Evolutionary conservation across 2,888 invertebrate species (phyloP), one percentile per base, ranked within the genome.

Genomic region (Agrochola circellaris): DNA sequence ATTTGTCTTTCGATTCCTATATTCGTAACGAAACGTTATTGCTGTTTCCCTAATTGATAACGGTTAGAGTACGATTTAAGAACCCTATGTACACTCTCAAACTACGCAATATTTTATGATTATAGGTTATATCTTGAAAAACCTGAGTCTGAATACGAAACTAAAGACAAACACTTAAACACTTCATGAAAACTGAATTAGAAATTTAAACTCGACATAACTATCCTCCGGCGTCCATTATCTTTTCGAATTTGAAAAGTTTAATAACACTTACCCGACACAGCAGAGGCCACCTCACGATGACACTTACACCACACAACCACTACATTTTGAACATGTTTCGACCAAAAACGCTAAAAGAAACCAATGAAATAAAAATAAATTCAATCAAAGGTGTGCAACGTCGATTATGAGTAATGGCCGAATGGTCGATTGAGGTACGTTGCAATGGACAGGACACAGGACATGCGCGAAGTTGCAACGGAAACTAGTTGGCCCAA

Each of bases 391-490:
- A 80, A 56, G 38, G 48, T 73, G 69, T 78, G 65, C 42, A 61
- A 45, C 66, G 26, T 79, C 56, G 61, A 61, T 15, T 42, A 71
- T 79, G 80, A 82, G 45, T 72, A 58, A 80, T 82, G 68, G 68
- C 71, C 34, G 51, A 79, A 75, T 82, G 82, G 56, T 26, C 64
- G 71, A 72, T 72, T 30, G 60, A 61, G 65, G 9, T 64, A 48
- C 61, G 58, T 74, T 82, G 74, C 84, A 84, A 56, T 64, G 60
- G 34, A 34, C 64, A 64, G 64, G 62, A 62, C 71, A 56, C 67
- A 83, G 67, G 74, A 84, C 82, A 69, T 80, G 82, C 84, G 72
- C 72, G 65, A 72, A 80, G 64, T 68, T 84, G 82, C 84, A 82
- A 51, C 51, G 65, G 64, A 75, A 62, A 54, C 56, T 51, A 30